These are phyloP conservation scores for Lasioglossum baleicum DNA, from an alignment of 1,140 invertebrate genomes.

Conservation along the genomic window DNA sequence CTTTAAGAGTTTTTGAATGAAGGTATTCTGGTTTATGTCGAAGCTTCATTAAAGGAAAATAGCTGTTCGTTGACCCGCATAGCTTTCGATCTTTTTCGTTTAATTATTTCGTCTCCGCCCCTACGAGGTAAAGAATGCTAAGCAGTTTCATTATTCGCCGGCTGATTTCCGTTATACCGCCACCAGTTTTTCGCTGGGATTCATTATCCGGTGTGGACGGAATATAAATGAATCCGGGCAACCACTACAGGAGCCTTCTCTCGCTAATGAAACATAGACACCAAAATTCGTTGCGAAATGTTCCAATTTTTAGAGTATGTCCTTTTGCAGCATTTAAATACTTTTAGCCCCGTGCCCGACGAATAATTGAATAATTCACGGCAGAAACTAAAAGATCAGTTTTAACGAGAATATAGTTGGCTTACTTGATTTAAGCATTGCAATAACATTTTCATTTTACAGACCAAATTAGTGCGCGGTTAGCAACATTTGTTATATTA, in stretches of 20 bases:
- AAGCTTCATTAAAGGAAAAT: slow-evolving; percentile 57
- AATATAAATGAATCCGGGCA: slow-evolving; percentile 74
- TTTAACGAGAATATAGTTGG: background rate
- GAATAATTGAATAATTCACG: background rate
- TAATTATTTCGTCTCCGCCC: slow-evolving; percentile 73
- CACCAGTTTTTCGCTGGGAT: slow-evolving; percentile 76
- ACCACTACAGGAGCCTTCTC: slow-evolving; percentile 61
- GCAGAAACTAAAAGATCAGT: background rate
- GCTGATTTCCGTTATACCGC: slow-evolving; percentile 77
- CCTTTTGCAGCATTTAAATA: background rate
- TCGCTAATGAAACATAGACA: slow-evolving; percentile 39
- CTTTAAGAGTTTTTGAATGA: slow-evolving; percentile 26
- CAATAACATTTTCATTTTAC: too few relatives aligned
- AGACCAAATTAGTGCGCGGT: too few relatives aligned
- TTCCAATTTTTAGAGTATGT: background rate
- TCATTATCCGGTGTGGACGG: slow-evolving; percentile 76
- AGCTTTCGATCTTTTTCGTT: slow-evolving; percentile 73
- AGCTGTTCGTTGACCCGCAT: slow-evolving; percentile 56
- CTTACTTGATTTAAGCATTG: too few relatives aligned
- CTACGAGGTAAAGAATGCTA: slow-evolving; percentile 74
- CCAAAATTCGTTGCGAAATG: background rate
- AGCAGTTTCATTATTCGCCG: slow-evolving; percentile 79
- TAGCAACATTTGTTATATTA: too few relatives aligned
- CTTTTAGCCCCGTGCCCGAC: background rate
- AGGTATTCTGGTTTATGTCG: slow-evolving; percentile 31